Percentiles rank a stretch among this genome's conserved stretches.
These are phyloP conservation scores for Lasioglossum figueresi DNA, from an alignment of 2,888 invertebrate genomes.

Conservation along the genomic window DNA sequence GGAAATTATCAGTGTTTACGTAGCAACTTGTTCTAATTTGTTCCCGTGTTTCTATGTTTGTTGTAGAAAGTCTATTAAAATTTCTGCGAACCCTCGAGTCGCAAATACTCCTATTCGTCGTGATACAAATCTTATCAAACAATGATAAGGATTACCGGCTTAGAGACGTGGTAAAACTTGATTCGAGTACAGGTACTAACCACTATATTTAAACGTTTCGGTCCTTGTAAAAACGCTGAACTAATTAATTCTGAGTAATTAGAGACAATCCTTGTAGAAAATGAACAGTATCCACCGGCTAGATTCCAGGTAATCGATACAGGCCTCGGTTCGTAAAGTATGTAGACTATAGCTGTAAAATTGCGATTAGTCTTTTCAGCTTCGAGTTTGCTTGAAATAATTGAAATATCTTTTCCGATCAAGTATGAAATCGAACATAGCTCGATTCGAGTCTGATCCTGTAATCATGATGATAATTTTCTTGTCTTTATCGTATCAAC, in stretches of 20 bases:
- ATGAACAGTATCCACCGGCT: background rate
- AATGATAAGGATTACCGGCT: background rate
- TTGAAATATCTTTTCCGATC: background rate
- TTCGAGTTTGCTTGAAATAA: background rate
- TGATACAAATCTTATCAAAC: background rate
- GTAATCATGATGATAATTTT: background rate
- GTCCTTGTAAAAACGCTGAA: slow-evolving; percentile 30
- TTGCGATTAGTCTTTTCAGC: background rate
- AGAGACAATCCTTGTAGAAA: background rate
- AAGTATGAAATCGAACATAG: background rate
- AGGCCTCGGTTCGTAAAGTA: background rate
- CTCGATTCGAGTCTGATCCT: background rate
- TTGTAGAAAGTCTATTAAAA: background rate
- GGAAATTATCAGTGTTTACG: background rate
- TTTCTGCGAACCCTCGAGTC: background rate
- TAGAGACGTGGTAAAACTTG: background rate
- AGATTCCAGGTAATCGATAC: slow-evolving; percentile 3
- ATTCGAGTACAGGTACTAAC: slow-evolving; percentile 25
- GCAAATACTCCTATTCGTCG: background rate
- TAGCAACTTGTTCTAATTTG: too few species aligned
- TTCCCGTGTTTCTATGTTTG: background rate
- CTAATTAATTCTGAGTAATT: background rate
- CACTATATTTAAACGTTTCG: background rate
- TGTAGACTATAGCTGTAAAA: background rate
- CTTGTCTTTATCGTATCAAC: slow-evolving; percentile 59